Conservation (phyloP, 1,140 invertebrate species). For the Frieseomelitta varia region DNA sequence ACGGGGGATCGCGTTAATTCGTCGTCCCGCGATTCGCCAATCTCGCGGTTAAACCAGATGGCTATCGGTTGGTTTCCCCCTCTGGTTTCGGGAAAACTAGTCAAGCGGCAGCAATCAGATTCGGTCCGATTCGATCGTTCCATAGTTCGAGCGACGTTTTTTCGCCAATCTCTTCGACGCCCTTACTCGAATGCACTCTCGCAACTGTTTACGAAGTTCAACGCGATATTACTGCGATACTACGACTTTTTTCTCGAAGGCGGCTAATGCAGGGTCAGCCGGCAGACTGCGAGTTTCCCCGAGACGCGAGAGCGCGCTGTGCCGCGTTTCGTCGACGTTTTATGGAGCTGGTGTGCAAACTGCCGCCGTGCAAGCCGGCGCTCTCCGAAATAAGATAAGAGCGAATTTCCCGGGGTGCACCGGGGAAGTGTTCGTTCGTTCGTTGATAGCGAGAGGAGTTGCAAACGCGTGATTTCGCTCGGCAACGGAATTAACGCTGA, state of each 20-base stretch:
- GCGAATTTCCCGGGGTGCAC: neutral
- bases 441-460: slow-evolving; percentile 19
- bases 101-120: neutral
- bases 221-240: neutral
- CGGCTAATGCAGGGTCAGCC: neutral
- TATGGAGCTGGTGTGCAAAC: neutral
- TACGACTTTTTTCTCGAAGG: neutral
- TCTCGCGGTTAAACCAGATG: slow-evolving; percentile 3
- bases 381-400: neutral
- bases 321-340: neutral
- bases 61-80: neutral
- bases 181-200: no score
- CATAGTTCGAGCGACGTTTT: neutral
- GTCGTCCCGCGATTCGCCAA: neutral
- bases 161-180: no score
- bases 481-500: neutral
- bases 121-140: neutral
- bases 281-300: neutral
- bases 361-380: neutral
- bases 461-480: slow-evolving; percentile 15
- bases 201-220: neutral
- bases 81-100: neutral
- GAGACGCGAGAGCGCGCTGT: neutral
- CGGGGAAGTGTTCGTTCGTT: neutral
- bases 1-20: slow-evolving; percentile 2